phyloP scores from a whole-genome alignment of 2,888 invertebrate species.

The Beris morrisii region DNA sequence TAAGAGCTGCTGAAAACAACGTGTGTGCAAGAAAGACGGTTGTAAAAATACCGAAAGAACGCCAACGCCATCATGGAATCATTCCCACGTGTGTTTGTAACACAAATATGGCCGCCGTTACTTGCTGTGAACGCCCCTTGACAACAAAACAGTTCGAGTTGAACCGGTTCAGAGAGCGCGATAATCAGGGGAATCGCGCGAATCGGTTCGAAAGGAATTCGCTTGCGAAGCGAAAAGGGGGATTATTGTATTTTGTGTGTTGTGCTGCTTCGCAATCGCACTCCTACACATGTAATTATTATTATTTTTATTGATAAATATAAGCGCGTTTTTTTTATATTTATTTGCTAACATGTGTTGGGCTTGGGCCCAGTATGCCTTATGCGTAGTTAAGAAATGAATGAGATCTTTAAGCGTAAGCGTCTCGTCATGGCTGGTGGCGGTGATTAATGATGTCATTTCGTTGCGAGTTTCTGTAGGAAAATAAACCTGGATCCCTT shows the following conservation, averaged over 20 bases:
- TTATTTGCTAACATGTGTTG: slow-evolving; percentile 6
- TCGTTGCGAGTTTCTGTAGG: slow-evolving; percentile 13
- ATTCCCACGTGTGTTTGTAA: slow-evolving; percentile 20
- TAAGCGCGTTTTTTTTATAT: slow-evolving; percentile 3
- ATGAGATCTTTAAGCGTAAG: not conserved
- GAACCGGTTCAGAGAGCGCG: slow-evolving; percentile 20
- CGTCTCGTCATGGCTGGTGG: not conserved
- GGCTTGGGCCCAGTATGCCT: not conserved
- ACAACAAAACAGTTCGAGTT: slow-evolving; percentile 12
- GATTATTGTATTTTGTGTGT: slow-evolving; percentile 2
- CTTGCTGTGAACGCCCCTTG: slow-evolving; percentile 19
- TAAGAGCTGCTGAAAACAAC: not conserved
- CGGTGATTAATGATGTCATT: slow-evolving; percentile 22
- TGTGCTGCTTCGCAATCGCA: not conserved
- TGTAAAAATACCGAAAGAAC: slow-evolving; percentile 1
- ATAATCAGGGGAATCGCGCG: not conserved
- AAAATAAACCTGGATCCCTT: too few relatives aligned
- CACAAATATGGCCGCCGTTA: slow-evolving; percentile 26
- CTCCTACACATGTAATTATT: slow-evolving; percentile 14
- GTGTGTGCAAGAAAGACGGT: not conserved
- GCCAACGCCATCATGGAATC: not conserved
- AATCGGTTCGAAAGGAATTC: not conserved
- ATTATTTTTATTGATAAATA: slow-evolving; percentile 3
- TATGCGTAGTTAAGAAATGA: slow-evolving; percentile 11
- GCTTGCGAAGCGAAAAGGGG: not conserved